phyloP scores from a whole-genome alignment of 2,888 invertebrate genomes.

The Chloromyia formosa region DNA sequence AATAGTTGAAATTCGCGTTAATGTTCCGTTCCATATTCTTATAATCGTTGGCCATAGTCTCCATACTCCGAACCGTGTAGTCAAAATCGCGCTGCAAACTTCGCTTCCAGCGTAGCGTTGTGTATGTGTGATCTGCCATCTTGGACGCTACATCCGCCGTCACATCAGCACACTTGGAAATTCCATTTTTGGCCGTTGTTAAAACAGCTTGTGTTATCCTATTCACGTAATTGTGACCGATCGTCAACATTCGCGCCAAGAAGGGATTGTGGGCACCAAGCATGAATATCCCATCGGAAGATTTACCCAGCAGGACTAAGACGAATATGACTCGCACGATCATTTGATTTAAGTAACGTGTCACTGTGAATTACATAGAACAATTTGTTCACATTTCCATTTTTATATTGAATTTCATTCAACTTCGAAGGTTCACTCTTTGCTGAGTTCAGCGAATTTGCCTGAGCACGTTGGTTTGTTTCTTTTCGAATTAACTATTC shows the following conservation, averaged over 20 bases:
- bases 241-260: background rate
- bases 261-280: constrained; percentile 4
- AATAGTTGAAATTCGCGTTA: background rate
- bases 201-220: constrained; percentile 16
- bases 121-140: constrained; percentile 30
- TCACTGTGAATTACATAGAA: too few species aligned
- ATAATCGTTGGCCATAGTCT: constrained; percentile 2
- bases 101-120: constrained; percentile 24
- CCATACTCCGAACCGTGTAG: background rate
- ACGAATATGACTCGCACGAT: too few species aligned
- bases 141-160: constrained; percentile 27
- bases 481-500: too few species aligned
- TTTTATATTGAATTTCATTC: too few species aligned
- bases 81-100: constrained; percentile 15
- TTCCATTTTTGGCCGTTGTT: constrained; percentile 23
- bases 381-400: too few species aligned
- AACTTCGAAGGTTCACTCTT: too few species aligned
- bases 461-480: too few species aligned
- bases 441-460: too few species aligned
- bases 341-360: too few species aligned
- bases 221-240: constrained; percentile 22
- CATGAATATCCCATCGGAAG: background rate
- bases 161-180: constrained; percentile 28
- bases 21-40: background rate
- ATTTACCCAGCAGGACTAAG: too few species aligned